Evolutionary conservation across 2,888 invertebrate genomes (phyloP).

Genomic region (Anarsia innoxiella): DNA sequence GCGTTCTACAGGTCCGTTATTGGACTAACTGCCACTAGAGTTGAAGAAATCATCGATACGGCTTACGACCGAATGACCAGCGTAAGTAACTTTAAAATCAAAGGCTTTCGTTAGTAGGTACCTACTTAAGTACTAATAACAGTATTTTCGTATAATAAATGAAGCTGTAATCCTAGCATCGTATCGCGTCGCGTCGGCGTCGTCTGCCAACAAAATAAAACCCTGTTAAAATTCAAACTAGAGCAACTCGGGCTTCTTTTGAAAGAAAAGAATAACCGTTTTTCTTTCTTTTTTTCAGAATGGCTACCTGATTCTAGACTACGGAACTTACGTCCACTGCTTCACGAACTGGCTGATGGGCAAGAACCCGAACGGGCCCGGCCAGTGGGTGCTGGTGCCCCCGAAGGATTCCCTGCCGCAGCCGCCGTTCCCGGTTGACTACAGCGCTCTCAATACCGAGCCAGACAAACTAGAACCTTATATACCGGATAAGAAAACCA

Average conservation of each 20-base stretch:
- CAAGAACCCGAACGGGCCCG: conserved; percentile 83
- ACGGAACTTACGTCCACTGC: conserved; percentile 80
- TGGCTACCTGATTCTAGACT: conserved; percentile 79
- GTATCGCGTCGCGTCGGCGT: too few species aligned
- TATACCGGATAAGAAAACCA: conserved; percentile 79
- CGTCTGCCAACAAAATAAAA: too few species aligned
- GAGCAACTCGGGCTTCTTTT: too few species aligned
- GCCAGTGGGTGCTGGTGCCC: conserved; percentile 82
- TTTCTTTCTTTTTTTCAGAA: conserved; percentile 72
- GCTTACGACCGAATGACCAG: conserved; percentile 84
- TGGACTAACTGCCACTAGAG: conserved; percentile 75
- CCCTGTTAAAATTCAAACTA: too few species aligned
- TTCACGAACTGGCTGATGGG: conserved; percentile 85
- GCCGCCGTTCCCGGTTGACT: conserved; percentile 83
- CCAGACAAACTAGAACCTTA: conserved; percentile 82
- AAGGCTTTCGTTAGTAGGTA: conserved; percentile 5
- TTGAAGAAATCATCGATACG: conserved; percentile 79
- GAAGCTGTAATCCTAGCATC: too few species aligned
- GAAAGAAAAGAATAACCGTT: too few species aligned
- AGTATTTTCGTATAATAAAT: too few species aligned
- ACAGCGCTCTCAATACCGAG: conserved; percentile 82
- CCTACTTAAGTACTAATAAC: too few species aligned
- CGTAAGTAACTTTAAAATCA: too few species aligned
- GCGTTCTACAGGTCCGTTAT: conserved; percentile 83
- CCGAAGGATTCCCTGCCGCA: conserved; percentile 70